A percentile compares a stretch with the other conserved stretches of the same genome.
These are phyloP conservation scores for Eupithecia pulchellata DNA, from an alignment of 2,888 invertebrate species.

Conservation along the genomic window DNA sequence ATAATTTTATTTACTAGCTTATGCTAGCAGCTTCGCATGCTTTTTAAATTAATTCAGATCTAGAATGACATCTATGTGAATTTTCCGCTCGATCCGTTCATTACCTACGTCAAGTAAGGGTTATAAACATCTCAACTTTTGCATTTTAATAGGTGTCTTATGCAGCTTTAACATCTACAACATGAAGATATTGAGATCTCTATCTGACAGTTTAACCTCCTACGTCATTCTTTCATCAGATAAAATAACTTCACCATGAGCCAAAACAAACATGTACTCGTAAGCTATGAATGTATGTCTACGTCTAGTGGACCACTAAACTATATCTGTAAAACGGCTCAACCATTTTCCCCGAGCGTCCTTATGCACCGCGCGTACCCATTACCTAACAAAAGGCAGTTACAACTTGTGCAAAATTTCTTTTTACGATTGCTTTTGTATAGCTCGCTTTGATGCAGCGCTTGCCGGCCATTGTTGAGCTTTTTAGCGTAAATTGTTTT, in stretches of 20 bases:
- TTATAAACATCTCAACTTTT: background rate
- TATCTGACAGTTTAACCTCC: background rate
- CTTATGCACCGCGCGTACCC: background rate
- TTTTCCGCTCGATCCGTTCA: background rate
- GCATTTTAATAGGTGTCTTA: background rate
- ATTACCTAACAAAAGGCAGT: constrained; percentile 29
- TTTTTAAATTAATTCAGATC: background rate
- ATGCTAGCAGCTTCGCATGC: background rate
- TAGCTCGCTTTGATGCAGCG: constrained; percentile 37
- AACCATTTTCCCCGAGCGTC: background rate
- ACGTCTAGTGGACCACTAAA: background rate
- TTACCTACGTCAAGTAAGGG: background rate
- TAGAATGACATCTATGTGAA: background rate
- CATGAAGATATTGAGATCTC: background rate
- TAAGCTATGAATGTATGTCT: background rate
- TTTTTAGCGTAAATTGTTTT: constrained; percentile 66
- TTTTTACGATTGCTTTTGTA: constrained; percentile 77
- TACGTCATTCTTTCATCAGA: background rate
- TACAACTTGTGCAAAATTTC: constrained; percentile 75
- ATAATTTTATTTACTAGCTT: background rate
- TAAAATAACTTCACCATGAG: background rate
- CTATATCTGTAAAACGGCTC: background rate
- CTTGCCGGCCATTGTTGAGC: constrained; percentile 51
- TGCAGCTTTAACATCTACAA: background rate
- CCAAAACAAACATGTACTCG: background rate